phyloP scores from a whole-genome alignment of 1,140 invertebrate species.

The Temnothorax curvispinosus region DNA sequence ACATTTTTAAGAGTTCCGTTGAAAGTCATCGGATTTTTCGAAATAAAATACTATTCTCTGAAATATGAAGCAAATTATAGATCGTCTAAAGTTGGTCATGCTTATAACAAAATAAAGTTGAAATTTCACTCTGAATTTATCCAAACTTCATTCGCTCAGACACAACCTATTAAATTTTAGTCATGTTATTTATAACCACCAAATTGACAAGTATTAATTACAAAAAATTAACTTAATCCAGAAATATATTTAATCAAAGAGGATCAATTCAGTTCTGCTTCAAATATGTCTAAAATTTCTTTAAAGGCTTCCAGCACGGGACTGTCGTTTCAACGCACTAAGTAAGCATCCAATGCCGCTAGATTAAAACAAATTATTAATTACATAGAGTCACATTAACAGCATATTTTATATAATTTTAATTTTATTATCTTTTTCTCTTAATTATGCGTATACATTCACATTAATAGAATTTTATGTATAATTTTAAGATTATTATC shows the following conservation, averaged over 20 bases:
- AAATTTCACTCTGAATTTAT: too few species aligned
- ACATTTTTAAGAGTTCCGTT: too few species aligned
- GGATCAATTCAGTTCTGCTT: not conserved
- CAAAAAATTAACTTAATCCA: not conserved
- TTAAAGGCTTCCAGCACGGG: not conserved
- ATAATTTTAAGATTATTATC: not conserved
- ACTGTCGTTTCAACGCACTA: not conserved
- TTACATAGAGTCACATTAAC: not conserved
- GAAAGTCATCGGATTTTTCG: too few species aligned
- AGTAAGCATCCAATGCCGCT: constrained; percentile 28
- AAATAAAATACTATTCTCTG: too few species aligned
- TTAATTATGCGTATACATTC: not conserved
- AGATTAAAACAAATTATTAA: not conserved
- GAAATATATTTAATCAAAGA: not conserved
- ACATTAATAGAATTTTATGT: not conserved
- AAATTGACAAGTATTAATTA: constrained; percentile 40
- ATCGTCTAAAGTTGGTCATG: too few species aligned
- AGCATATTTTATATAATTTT: not conserved
- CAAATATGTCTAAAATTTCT: constrained; percentile 37
- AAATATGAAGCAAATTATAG: too few species aligned
- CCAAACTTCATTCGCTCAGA: too few species aligned
- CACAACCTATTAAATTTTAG: not conserved
- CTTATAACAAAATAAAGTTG: too few species aligned
- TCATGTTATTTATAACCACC: not conserved
- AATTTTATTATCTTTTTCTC: not conserved